Base-by-base conservation (phyloP, 2,113 vertebrate genomes). In the Dipodomys ordii region DNA sequence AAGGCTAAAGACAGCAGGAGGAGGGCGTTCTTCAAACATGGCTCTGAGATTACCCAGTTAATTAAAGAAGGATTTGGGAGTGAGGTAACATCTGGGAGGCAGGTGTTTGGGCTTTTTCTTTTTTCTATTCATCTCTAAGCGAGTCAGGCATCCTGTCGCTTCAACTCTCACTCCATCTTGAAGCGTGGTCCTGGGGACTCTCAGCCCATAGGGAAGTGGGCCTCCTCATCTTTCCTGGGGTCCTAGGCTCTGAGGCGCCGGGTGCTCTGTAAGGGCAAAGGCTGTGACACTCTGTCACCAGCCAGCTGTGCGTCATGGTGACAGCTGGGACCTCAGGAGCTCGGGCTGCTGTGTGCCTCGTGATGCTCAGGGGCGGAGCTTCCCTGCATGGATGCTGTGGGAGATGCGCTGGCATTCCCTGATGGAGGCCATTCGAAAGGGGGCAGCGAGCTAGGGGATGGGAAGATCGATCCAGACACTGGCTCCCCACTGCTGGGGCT, bases 51-150 rank as follows among this genome's bases (percentile, higher is more conserved):
- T 65, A 53, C 73, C n/a, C 69, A 49, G 53, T 62, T 85, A 87
- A 96, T 93, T 95, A 94, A 74, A 77, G 90, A 82, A 46, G 94
- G 94, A 90, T 93, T 94, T 94, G 76, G 86, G 69, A 90, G 79
- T n/a, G 46, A 35, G 85, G 78, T 72, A 92, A 72, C 83, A 90
- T 82, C 88, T 89, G 90, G 92, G 73, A n/a, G 64, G 69, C 88
- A 23, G 77, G 44, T 8, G 69, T 25, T 12, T n/a, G 53, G 53
- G 53, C 53, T 57, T 64, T 23, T 1, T 64, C 22, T 9, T 25
- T 64, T 25, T 39, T 1, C 67, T 39, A 10, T 72, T 46, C 39
- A 10, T 72, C 73, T 81, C 16, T 0, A 30, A 25, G 67, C 28
- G 89, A 85, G 53, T 71, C 32, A 18, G 69, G 12, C 16, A 18